These are phyloP conservation scores for Reticulitermes speratus DNA, from an alignment of 1,140 invertebrate species.

Conservation along the genomic window DNA sequence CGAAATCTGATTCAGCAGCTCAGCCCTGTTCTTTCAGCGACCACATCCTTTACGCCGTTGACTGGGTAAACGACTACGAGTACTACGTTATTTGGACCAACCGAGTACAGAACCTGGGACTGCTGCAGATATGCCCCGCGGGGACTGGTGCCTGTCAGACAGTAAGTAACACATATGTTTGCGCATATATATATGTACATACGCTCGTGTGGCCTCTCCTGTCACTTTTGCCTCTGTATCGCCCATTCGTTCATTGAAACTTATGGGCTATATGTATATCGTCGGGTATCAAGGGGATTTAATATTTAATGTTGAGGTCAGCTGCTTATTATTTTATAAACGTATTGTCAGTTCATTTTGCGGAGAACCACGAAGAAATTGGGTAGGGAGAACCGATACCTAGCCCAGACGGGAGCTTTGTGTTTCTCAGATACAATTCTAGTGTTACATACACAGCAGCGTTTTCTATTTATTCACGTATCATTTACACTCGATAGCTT, in stretches of 20 bases:
- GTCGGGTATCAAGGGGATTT: too few species aligned
- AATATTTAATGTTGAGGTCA: too few species aligned
- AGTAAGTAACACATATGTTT: background rate
- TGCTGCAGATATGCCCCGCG: background rate
- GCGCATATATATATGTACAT: background rate
- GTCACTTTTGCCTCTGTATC: background rate
- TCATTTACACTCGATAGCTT: too few species aligned
- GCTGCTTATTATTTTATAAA: too few species aligned
- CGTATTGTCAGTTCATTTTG: too few species aligned
- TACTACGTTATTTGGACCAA: conserved; percentile 82
- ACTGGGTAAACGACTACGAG: conserved; percentile 71
- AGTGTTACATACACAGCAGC: too few species aligned
- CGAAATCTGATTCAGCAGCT: background rate
- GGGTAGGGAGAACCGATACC: too few species aligned
- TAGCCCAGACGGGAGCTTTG: too few species aligned
- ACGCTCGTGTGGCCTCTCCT: background rate
- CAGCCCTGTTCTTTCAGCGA: conserved; percentile 47
- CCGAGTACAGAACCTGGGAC: conserved; percentile 71
- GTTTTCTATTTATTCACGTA: too few species aligned
- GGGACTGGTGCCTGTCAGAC: background rate
- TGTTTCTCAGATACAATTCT: too few species aligned
- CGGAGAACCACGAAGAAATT: too few species aligned
- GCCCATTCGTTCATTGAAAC: background rate
- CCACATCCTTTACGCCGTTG: conserved; percentile 68
- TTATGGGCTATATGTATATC: too few species aligned